Evolutionary conservation across 2,113 vertebrate species (phyloP), one percentile per base, ranked within the genome.

Genomic region (Orycteropus afer): DNA sequence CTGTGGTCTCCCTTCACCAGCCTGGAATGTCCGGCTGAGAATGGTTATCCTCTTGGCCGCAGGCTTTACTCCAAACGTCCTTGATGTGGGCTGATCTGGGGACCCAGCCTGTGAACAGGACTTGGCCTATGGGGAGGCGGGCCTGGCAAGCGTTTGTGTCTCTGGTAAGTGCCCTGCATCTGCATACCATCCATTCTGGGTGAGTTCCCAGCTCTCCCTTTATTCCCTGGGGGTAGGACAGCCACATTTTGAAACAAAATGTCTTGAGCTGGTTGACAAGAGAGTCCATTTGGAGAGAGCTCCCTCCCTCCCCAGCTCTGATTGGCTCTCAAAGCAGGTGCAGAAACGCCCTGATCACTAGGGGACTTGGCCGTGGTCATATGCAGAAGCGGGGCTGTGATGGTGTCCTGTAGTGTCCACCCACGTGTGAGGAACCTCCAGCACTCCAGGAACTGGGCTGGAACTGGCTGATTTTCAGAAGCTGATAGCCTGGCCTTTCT

Each of bases 171-270:
- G 4, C 59, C 42, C 27, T 8, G 18, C 81, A 40, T 63, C 65
- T 80, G 0, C 7, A 12, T 34, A 4, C 23, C 40, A 5, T 57
- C 49, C 9, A 0, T 32, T 29, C 11, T n/a, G n/a, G 3, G 40
- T 5, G 0, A 9, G 10, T 22, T 23, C 55, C 17, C 2, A 20
- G 42, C 18, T 34, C 32, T 83, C 49, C 40, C 51, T 57, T 23
- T 11, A 11, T 15, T 3, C 9, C 6, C 57, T 45, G 13, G 57
- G 57, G 1, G 1, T 0, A 0, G 61, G 51, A 12, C 45, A 65
- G 63, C 65, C 20, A 49, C 47, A 37, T 59, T 22, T 49, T 3
- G 74, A 77, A 14, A 17, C 29, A 20, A 3, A 65, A 47, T 32
- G 47, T 78, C n/a, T 37, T 9, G 29, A 27, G 25, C 77, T 49